Evolutionary conservation across 2,888 invertebrate genomes (phyloP).

Genomic region (Boloria selene): DNA sequence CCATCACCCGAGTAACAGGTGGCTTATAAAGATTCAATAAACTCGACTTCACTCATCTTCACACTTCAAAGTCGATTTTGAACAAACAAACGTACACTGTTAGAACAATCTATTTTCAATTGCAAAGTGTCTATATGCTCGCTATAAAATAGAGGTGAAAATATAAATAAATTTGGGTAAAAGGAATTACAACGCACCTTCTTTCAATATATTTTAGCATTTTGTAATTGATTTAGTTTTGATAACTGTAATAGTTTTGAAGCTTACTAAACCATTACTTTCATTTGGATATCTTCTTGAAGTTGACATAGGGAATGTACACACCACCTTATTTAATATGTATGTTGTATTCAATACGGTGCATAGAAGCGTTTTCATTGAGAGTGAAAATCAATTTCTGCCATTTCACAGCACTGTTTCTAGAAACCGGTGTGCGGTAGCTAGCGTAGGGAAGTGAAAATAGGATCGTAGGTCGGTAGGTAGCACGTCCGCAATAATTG

Average conservation of each 20-base stretch:
- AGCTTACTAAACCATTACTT: too few relatives aligned
- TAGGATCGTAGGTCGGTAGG: slow-evolving; percentile 25
- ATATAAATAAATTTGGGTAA: too few relatives aligned
- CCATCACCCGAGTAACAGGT: slow-evolving; percentile 81
- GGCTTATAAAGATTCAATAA: slow-evolving; percentile 83
- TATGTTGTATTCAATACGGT: too few relatives aligned
- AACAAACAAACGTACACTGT: slow-evolving; percentile 60
- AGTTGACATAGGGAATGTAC: too few relatives aligned
- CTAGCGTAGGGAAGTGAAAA: slow-evolving; percentile 27
- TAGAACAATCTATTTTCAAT: slow-evolving; percentile 11
- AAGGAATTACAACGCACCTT: too few relatives aligned
- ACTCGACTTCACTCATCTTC: slow-evolving; percentile 73
- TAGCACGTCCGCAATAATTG: slow-evolving; percentile 42
- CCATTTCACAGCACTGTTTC: slow-evolving; percentile 19
- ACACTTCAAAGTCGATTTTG: slow-evolving; percentile 72
- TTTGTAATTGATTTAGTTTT: background rate
- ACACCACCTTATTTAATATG: too few relatives aligned
- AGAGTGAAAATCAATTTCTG: slow-evolving; percentile 32
- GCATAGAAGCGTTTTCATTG: too few relatives aligned
- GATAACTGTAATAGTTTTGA: background rate
- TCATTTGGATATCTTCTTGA: too few relatives aligned
- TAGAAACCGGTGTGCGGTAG: slow-evolving; percentile 30
- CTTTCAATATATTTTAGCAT: too few relatives aligned
- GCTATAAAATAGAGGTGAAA: too few relatives aligned
- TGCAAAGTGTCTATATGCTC: background rate